A percentile compares a stretch with the other conserved stretches of the same genome.
phyloP scores from a whole-genome alignment of 2,797 vertebrate species.

The Valencia hispanica region DNA sequence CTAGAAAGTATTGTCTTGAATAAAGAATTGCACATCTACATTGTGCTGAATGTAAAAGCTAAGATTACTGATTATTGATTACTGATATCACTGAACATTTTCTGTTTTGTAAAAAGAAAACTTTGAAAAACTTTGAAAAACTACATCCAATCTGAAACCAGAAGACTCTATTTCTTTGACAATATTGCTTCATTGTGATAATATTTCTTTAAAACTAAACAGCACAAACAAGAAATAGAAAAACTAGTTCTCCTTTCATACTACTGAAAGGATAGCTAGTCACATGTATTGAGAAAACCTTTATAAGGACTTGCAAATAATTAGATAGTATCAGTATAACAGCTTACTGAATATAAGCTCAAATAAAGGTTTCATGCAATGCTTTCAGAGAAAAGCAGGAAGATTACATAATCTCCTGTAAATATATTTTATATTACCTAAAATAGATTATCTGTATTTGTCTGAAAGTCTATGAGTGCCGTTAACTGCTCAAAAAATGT shows the following conservation, averaged over 20 bases:
- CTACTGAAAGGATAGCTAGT: too few species aligned
- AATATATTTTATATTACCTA: neutral
- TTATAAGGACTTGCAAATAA: neutral
- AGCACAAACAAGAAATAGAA: neutral
- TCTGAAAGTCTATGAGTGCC: neutral
- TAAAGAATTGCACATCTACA: too few species aligned
- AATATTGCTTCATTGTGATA: neutral
- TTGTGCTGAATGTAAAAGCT: neutral
- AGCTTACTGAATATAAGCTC: neutral
- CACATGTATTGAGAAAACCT: neutral
- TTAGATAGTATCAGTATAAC: neutral
- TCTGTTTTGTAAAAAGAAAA: too few species aligned
- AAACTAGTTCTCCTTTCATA: neutral
- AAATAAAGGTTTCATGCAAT: neutral
- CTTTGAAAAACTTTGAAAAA: too few species aligned
- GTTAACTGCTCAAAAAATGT: neutral
- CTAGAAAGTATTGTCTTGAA: neutral
- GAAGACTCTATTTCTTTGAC: neutral
- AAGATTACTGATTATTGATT: too few species aligned
- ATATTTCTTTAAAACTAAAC: neutral
- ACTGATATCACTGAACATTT: too few species aligned
- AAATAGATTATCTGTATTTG: too few species aligned
- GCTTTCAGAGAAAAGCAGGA: neutral
- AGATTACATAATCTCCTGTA: neutral
- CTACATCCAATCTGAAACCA: conserved; percentile 31